These are phyloP conservation scores for Aphidius ervi DNA, from an alignment of 1,140 invertebrate genomes.

Conservation along the genomic window DNA sequence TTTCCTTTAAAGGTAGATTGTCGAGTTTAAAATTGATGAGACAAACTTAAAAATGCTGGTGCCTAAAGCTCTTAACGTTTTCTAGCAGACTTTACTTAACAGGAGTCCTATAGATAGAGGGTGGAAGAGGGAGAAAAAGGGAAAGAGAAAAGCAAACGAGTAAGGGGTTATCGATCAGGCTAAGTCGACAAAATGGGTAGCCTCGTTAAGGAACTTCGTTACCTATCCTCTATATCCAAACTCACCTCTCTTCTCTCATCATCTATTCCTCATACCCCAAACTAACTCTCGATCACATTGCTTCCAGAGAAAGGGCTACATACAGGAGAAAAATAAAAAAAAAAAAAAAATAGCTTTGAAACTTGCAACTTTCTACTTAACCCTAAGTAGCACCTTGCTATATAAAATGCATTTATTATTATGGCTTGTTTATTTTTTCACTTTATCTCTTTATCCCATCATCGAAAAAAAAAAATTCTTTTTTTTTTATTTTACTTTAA, in stretches of 20 bases:
- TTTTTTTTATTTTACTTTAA: slow-evolving; percentile 9
- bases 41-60: slow-evolving; percentile 1
- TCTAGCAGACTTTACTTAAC: slow-evolving; percentile 1
- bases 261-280: background rate
- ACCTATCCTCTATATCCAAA: slow-evolving; percentile 22
- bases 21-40: slow-evolving; percentile 1
- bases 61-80: background rate
- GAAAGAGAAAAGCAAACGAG: background rate
- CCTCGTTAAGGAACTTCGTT: slow-evolving; percentile 47
- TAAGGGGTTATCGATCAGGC: slow-evolving; percentile 42
- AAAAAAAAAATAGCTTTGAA: slow-evolving; percentile 43
- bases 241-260: slow-evolving; percentile 12
- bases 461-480: too few species aligned
- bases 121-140: background rate
- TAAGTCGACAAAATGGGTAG: slow-evolving; percentile 40
- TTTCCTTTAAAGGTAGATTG: background rate
- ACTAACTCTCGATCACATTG: too few species aligned
- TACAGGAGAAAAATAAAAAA: background rate
- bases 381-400: slow-evolving; percentile 31
- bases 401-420: slow-evolving; percentile 17
- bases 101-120: slow-evolving; percentile 13
- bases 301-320: too few species aligned
- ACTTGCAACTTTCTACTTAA: slow-evolving; percentile 43
- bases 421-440: slow-evolving; percentile 3
- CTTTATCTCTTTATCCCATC: slow-evolving; percentile 11